Evolutionary conservation across 2,113 vertebrate species (phyloP).

Genomic region (Lichenostomus cassidix): DNA sequence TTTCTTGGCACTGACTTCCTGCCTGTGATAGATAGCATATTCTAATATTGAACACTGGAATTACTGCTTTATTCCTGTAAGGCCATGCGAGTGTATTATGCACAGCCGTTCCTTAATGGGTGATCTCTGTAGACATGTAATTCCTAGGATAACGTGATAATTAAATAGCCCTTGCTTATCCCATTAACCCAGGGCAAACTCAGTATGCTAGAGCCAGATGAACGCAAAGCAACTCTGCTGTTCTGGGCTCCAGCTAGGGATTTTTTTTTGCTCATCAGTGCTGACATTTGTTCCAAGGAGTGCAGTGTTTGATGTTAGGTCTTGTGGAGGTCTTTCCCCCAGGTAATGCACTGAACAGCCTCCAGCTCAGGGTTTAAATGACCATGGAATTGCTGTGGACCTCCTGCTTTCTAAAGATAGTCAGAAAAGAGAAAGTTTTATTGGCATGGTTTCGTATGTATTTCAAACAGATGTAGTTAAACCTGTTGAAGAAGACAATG

Average conservation of each 20-base stretch:
- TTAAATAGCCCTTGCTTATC: conserved; percentile 59
- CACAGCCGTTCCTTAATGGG: not conserved
- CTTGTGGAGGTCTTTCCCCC: not conserved
- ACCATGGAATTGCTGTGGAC: not conserved
- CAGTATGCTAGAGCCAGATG: not conserved
- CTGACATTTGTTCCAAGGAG: not conserved
- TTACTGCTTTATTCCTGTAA: not conserved
- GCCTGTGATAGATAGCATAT: not conserved
- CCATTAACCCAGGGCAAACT: conserved; percentile 52
- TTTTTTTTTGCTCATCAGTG: not conserved
- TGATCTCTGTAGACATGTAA: conserved; percentile 44
- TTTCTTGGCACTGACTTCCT: not conserved
- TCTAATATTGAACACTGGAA: not conserved
- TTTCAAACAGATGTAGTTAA: not conserved
- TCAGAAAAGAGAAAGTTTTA: not conserved
- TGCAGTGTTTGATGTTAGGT: not conserved
- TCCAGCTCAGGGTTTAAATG: not conserved
- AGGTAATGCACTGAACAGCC: not conserved
- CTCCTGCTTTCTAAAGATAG: not conserved
- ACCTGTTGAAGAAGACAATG: not conserved
- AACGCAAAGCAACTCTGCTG: not conserved
- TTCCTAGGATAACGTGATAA: conserved; percentile 47
- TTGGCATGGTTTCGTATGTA: not conserved
- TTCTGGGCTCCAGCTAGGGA: not conserved
- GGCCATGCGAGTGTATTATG: not conserved